Evolutionary conservation across 2,797 vertebrate genomes (phyloP).

Genomic region (Siniperca undulata): DNA sequence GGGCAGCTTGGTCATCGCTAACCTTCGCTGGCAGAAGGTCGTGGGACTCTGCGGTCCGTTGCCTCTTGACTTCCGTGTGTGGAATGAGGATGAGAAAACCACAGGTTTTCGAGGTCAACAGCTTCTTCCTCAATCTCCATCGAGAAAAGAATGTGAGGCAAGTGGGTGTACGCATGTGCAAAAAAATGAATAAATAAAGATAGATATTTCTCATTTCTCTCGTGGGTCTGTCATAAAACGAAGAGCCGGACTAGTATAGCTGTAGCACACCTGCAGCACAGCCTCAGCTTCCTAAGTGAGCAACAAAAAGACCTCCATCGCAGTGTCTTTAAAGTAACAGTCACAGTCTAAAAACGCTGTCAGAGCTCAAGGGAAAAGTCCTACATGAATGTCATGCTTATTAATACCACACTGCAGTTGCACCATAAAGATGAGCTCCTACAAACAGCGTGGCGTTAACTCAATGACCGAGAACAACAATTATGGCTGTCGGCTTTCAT

Average conservation of each 20-base stretch:
- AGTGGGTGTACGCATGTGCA: background rate
- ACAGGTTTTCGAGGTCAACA: conserved; percentile 38
- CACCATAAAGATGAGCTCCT: conserved; percentile 38
- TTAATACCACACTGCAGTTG: conserved; percentile 44
- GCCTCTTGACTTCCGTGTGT: conserved; percentile 47
- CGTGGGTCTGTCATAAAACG: background rate
- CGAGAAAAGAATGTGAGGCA: conserved; percentile 12
- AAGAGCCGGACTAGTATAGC: conserved; percentile 2
- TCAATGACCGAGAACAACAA: conserved; percentile 55
- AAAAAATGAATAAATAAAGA: conserved; percentile 2
- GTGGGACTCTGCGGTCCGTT: conserved; percentile 27
- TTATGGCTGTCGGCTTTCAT: conserved; percentile 48
- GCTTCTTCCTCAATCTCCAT: conserved; percentile 35
- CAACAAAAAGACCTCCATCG: conserved; percentile 1
- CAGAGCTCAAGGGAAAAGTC: conserved; percentile 38
- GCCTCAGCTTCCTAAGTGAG: conserved; percentile 6
- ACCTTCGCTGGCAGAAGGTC: conserved; percentile 59
- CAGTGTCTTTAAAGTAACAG: conserved; percentile 29
- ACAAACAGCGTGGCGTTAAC: conserved; percentile 48
- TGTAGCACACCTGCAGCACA: conserved; percentile 14
- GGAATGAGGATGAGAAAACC: conserved; percentile 61
- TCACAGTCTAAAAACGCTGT: conserved; percentile 10
- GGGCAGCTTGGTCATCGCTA: conserved; percentile 38
- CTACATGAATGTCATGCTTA: conserved; percentile 39
- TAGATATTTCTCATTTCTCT: conserved; percentile 7